These are phyloP conservation scores for Gorsachius goisagi DNA, from an alignment of 2,113 vertebrate species.

Conservation along the genomic window DNA sequence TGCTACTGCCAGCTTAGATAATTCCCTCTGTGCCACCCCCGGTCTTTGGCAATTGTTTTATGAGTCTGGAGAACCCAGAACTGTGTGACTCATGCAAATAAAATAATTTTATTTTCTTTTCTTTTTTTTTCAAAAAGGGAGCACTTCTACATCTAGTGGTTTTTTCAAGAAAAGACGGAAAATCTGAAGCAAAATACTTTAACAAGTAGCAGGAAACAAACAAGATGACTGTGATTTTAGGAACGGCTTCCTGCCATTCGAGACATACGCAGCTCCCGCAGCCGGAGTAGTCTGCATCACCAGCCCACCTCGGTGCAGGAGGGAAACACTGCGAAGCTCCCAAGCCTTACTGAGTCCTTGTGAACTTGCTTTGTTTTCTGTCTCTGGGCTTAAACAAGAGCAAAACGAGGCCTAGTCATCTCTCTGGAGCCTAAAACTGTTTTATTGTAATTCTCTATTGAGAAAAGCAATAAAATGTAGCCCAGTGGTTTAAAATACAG, in stretches of 20 bases:
- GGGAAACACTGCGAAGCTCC: accelerated
- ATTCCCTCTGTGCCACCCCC: neutral
- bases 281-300: neutral
- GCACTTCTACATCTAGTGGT: neutral
- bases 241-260: neutral
- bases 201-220: neutral
- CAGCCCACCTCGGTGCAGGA: neutral
- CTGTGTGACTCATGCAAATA: neutral
- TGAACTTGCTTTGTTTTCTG: neutral
- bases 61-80: neutral
- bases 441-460: neutral
- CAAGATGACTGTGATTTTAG: neutral
- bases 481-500: neutral
- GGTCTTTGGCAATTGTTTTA: neutral
- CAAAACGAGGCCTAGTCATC: neutral
- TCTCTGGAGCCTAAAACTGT: neutral
- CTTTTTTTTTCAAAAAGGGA: neutral
- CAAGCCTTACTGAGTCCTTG: accelerated
- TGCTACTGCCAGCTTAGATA: neutral
- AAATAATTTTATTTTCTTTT: neutral
- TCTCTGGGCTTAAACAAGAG: neutral
- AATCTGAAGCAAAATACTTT: slow-evolving; percentile 5
- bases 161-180: slow-evolving; percentile 14
- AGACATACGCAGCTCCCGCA: accelerated
- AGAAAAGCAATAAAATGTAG: slow-evolving; percentile 22